These are phyloP conservation scores for Riparia riparia DNA, from an alignment of 2,113 vertebrate species.

Conservation along the genomic window DNA sequence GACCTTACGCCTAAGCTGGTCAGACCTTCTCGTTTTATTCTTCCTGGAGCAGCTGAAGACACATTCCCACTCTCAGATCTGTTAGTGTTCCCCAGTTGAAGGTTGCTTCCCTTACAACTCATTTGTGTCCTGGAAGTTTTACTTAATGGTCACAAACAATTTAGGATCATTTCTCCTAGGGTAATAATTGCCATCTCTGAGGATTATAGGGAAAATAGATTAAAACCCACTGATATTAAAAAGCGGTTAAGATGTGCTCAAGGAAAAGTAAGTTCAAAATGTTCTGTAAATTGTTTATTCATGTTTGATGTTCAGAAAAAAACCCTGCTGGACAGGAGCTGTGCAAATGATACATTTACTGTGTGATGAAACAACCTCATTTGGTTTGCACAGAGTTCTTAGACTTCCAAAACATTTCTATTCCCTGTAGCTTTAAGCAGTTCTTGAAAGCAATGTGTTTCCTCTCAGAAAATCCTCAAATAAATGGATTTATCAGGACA, in stretches of 20 bases:
- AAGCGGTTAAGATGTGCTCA: neutral
- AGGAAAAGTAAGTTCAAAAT: neutral
- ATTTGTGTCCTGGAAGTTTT: neutral
- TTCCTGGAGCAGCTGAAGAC: neutral
- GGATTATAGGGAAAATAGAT: neutral
- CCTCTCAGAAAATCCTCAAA: neutral
- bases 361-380: neutral
- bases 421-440: neutral
- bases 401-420: neutral
- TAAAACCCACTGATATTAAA: neutral
- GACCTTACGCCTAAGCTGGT: neutral
- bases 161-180: neutral
- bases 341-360: neutral
- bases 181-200: neutral
- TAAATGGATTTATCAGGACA: neutral
- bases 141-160: neutral
- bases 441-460: neutral
- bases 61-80: neutral
- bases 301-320: neutral
- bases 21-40: neutral
- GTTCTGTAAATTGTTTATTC: neutral
- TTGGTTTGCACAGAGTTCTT: neutral
- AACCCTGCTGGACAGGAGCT: neutral
- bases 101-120: neutral
- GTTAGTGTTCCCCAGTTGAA: neutral